A percentile compares a stretch with the other conserved stretches of the same genome.
Conservation (phyloP, 2,797 vertebrate species). For the Allobates femoralis region DNA sequence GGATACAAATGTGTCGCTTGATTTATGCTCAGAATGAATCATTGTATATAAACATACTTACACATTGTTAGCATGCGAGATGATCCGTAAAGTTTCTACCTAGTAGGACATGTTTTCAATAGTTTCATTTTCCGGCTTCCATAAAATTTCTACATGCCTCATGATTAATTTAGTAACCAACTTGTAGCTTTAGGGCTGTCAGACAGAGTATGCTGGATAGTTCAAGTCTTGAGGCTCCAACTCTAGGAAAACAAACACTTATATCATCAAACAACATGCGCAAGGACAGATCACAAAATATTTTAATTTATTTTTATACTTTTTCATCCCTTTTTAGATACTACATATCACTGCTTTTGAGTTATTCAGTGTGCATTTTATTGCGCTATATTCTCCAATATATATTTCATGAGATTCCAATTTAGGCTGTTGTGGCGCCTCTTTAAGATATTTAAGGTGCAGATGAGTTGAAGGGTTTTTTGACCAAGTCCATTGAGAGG, state of each 20-base stretch:
- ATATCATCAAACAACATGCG: background rate
- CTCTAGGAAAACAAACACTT: background rate
- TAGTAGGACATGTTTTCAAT: constrained; percentile 6
- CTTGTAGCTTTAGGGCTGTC: background rate
- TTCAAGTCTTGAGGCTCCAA: background rate
- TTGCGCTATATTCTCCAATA: background rate
- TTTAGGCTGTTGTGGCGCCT: background rate
- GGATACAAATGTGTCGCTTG: constrained; percentile 79
- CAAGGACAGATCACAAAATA: background rate
- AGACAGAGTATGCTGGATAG: background rate
- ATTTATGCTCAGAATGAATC: constrained; percentile 80
- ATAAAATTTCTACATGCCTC: background rate
- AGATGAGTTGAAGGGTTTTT: background rate
- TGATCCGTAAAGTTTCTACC: constrained; percentile 53
- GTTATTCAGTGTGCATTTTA: background rate
- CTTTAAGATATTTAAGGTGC: background rate
- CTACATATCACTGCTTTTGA: background rate
- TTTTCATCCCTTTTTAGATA: background rate
- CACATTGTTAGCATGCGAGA: constrained; percentile 75
- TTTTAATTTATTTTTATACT: background rate
- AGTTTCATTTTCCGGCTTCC: background rate
- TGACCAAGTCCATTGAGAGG: background rate
- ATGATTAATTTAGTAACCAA: background rate
- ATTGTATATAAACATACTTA: constrained; percentile 77
- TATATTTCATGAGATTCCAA: background rate